These are phyloP conservation scores for Atherinosoma microstoma DNA, from an alignment of 2,797 vertebrate genomes.

Conservation along the genomic window DNA sequence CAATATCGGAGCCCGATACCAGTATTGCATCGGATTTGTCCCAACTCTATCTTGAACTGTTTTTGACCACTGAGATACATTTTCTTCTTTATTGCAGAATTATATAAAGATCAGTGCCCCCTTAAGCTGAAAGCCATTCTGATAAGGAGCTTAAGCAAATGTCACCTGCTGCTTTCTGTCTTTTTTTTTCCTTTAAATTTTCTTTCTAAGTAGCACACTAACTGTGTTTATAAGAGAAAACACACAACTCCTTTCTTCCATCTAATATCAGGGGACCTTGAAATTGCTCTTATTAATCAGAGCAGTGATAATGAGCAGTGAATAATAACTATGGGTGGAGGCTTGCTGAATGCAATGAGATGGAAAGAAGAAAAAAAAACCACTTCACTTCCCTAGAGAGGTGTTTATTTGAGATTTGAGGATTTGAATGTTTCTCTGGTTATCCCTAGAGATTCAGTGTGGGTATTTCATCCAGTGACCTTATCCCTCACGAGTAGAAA, in stretches of 20 bases:
- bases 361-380: conserved; percentile 19
- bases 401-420: conserved; percentile 78
- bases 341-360: conserved; percentile 71
- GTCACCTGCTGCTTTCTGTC: conserved; percentile 68
- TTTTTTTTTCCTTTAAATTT: conserved; percentile 27
- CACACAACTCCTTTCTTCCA: conserved; percentile 59
- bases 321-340: conserved; percentile 77
- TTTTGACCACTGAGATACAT: conserved; percentile 39
- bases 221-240: conserved; percentile 73
- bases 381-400: conserved; percentile 55
- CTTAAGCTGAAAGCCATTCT: conserved; percentile 50
- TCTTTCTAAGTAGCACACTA: conserved; percentile 73
- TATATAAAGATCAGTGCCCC: conserved; percentile 40
- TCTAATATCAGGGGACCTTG: conserved; percentile 78
- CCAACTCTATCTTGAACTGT: conserved; percentile 12
- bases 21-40: too few species aligned
- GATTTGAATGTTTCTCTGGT: conserved; percentile 73
- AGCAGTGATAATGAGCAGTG: conserved; percentile 84
- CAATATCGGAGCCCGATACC: too few species aligned
- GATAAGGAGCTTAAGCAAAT: conserved; percentile 69
- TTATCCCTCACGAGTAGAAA: conserved; percentile 63
- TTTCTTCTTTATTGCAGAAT: conserved; percentile 54
- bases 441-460: conserved; percentile 57
- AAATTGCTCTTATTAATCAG: conserved; percentile 86
- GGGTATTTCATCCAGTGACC: conserved; percentile 77